Conservation (phyloP, 2,888 invertebrate species). For the Fragum whitleyi region DNA sequence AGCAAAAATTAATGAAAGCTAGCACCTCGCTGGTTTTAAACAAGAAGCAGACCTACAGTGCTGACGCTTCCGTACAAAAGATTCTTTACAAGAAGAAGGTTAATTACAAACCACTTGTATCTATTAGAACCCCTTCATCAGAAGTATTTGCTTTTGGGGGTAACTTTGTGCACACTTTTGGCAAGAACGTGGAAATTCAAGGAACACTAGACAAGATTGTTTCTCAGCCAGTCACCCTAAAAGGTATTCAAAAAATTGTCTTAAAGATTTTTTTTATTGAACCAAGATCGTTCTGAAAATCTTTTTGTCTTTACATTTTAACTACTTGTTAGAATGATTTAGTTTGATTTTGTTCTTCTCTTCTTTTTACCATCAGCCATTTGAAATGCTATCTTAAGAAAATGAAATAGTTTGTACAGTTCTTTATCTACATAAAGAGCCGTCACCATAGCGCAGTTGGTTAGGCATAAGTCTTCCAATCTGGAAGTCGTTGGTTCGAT, state of each 20-base stretch:
- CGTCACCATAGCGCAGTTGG: too few relatives aligned
- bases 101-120: slow-evolving; percentile 60
- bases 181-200: slow-evolving; percentile 60
- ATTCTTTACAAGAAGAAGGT: slow-evolving; percentile 57
- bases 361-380: too few relatives aligned
- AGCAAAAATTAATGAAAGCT: slow-evolving; percentile 49
- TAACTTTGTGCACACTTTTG: slow-evolving; percentile 57
- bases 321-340: too few relatives aligned
- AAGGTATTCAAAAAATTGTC: slow-evolving; percentile 38
- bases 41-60: slow-evolving; percentile 49
- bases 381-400: too few relatives aligned
- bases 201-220: slow-evolving; percentile 62
- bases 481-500: too few relatives aligned
- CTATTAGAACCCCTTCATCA: slow-evolving; percentile 54
- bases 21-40: slow-evolving; percentile 46
- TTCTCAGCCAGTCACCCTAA: slow-evolving; percentile 55
- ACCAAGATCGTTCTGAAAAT: too few relatives aligned
- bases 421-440: too few relatives aligned
- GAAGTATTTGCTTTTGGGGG: slow-evolving; percentile 65
- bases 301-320: too few relatives aligned
- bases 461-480: too few relatives aligned
- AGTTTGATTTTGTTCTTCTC: too few relatives aligned
- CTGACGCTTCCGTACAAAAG: slow-evolving; percentile 63
- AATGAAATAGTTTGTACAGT: too few relatives aligned
- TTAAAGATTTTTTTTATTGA: too few relatives aligned